Base-by-base conservation (phyloP, 2,113 vertebrate species). In the Cephalopholis sonnerati region DNA sequence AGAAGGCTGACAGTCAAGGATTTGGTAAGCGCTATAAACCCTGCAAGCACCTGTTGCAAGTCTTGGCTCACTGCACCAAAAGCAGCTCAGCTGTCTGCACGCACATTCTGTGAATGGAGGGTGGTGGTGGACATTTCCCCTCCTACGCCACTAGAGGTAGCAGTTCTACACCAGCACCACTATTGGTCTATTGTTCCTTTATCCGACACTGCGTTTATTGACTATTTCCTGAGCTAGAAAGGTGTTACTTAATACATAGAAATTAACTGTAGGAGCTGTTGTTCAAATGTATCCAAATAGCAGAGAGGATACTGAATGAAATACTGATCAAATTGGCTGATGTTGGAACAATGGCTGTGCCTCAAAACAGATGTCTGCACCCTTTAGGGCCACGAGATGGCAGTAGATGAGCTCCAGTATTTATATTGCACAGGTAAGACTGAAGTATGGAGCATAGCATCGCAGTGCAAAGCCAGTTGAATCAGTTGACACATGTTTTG, bases 341-440 rank as follows among this genome's bases (percentile, higher is more conserved):
- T 73, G 63, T 68, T 53, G 25, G 76, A 91, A 94, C 92, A 93
- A 94, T 82, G 81, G 81, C 77, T 66, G 51, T 83, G 44, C 61
- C 71, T 83, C 63, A 84, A 85, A 36, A 44, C 8, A 70, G 61
- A 53, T 83, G 83, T 48, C 1, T 77, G 51, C 90, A 59, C 74
- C 25, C 22, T 62, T 59, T 57, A 82, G 10, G 0, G 53, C 93
- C 92, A 93, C 90, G 36, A 78, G 93, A 89, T 92, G 93, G 89
- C 88, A 87, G 85, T 85, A 87, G 27, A 59, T 57, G 27, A 36
- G 50, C 50, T 22, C 57, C 64, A 53, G 71, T 80, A 41, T 81
- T 88, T 80, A 58, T 44, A 57, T 59, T 83, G 18, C 55, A 73
- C 87, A 89, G 84, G 91, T 88, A 87, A 90, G 87, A 75, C 25